Percentiles rank a stretch among this genome's conserved stretches.
Conservation (phyloP, 2,888 invertebrate species). For the Lepeophtheirus nordmannii region DNA sequence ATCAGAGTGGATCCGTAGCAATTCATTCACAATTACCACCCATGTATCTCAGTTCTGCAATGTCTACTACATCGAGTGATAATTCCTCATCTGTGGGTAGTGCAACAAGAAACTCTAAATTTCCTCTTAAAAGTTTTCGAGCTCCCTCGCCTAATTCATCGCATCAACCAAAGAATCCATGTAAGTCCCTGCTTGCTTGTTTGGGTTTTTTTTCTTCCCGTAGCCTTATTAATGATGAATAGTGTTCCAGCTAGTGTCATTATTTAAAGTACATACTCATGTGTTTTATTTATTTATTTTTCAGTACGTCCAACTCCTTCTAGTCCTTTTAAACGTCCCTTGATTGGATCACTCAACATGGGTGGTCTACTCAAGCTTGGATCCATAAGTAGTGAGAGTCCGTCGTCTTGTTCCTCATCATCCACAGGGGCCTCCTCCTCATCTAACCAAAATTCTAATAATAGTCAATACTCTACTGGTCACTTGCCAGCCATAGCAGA, state of each 20-base stretch:
- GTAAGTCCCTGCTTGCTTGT: neutral
- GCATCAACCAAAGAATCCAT: conserved; percentile 4
- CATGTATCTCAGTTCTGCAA: conserved; percentile 23
- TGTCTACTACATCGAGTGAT: conserved; percentile 22
- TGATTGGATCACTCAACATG: neutral
- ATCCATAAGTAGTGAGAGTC: neutral
- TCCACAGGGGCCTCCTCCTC: conserved; percentile 12
- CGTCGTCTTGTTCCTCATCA: neutral
- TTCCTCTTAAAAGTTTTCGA: neutral
- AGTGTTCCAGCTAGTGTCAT: too few species aligned
- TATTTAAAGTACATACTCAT: neutral
- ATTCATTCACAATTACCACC: neutral
- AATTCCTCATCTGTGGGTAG: conserved; percentile 13
- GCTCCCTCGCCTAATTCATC: neutral
- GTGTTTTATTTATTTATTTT: neutral
- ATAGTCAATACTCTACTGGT: conserved; percentile 11
- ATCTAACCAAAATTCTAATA: neutral
- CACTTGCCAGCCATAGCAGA: conserved; percentile 17
- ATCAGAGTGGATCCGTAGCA: conserved; percentile 4
- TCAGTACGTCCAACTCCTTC: conserved; percentile 18
- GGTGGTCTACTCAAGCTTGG: neutral
- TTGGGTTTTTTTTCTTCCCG: too few species aligned
- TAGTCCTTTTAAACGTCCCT: conserved; percentile 21
- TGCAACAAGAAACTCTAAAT: neutral
- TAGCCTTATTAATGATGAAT: too few species aligned